Percentiles rank a stretch among this genome's conserved stretches.
Evolutionary conservation across 2,113 vertebrate genomes (phyloP).

Genomic region (Struthio camelus): DNA sequence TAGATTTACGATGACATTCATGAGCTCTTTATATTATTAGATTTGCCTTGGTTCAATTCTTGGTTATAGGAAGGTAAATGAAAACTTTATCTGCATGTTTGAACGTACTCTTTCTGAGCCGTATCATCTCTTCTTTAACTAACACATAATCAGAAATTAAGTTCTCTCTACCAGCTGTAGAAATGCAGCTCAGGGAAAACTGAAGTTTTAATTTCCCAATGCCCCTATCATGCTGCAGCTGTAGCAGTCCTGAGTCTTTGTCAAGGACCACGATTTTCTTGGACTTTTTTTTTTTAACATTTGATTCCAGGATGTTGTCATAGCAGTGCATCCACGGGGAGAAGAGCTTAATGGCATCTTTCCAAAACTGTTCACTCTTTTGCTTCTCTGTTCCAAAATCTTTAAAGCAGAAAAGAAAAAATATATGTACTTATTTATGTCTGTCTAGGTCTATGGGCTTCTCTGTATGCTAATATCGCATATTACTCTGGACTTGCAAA

Average conservation of each 20-base stretch:
- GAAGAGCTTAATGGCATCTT: not conserved
- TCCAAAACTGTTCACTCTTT: constrained; percentile 17
- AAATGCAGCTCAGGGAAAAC: constrained; percentile 57
- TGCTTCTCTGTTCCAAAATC: not conserved
- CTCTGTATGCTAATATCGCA: not conserved
- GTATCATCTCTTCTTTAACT: constrained; percentile 19
- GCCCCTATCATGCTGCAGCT: constrained; percentile 63
- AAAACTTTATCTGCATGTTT: not conserved
- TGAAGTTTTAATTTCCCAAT: constrained; percentile 73
- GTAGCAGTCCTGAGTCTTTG: not conserved
- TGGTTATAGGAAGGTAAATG: constrained; percentile 24
- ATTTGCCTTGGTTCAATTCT: constrained; percentile 14
- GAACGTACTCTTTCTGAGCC: constrained; percentile 21
- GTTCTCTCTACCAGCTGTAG: constrained; percentile 61
- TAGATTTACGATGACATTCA: not conserved
- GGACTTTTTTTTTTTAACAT: not conserved
- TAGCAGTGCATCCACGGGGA: not conserved
- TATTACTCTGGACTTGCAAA: not conserved
- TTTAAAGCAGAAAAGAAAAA: constrained; percentile 7
- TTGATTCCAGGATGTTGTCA: not conserved
- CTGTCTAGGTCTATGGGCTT: not conserved
- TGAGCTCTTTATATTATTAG: constrained; percentile 1
- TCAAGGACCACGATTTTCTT: constrained; percentile 25
- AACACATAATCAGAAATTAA: constrained; percentile 40
- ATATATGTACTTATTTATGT: not conserved